A percentile compares a stretch with the other conserved stretches of the same genome.
These are phyloP conservation scores for Trichogramma pretiosum DNA, from an alignment of 1,140 invertebrate species.

Conservation along the genomic window DNA sequence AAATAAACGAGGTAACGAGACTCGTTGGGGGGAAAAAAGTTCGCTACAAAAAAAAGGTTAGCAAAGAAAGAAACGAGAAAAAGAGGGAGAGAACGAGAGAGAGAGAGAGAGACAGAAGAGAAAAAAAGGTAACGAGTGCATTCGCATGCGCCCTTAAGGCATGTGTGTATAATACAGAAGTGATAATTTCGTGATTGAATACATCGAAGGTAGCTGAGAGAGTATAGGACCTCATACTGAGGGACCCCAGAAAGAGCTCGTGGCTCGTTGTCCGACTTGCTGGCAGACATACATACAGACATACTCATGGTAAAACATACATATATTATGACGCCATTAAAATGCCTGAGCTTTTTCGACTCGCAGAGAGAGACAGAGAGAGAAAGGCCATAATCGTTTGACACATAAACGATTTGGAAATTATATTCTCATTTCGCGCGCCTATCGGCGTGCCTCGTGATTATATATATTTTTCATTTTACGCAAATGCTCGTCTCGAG, in stretches of 20 bases:
- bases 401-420: no score
- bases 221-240: constrained; percentile 39
- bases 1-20: neutral
- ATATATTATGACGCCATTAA: constrained; percentile 45
- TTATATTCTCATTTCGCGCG: no score
- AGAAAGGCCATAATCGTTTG: no score
- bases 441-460: no score
- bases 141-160: neutral
- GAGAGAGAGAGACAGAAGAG: no score
- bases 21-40: no score
- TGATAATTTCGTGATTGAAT: constrained; percentile 47
- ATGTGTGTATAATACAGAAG: constrained; percentile 33
- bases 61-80: constrained; percentile 1
- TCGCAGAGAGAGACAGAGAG: neutral
- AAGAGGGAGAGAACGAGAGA: neutral
- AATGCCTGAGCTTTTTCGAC: constrained; percentile 22
- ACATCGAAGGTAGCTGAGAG: constrained; percentile 42
- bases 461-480: no score
- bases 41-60: no score
- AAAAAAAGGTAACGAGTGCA: neutral
- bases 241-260: no score
- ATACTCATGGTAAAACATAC: constrained; percentile 37
- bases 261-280: no score
- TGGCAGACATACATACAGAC: no score
- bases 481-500: no score